These are phyloP conservation scores for Cylindroiulus punctatus DNA, from an alignment of 2,888 invertebrate genomes.

Conservation along the genomic window DNA sequence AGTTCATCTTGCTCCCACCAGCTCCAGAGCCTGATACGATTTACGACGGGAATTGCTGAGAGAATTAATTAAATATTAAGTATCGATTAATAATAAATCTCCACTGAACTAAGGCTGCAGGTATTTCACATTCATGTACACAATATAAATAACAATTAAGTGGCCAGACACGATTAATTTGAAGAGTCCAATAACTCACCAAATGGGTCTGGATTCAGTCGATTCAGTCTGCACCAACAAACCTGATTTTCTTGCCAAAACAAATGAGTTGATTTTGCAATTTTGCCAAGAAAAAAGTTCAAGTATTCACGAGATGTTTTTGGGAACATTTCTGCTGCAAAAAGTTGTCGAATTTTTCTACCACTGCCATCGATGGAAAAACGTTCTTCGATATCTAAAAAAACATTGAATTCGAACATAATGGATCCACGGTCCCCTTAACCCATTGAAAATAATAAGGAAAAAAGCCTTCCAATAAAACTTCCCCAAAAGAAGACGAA, in stretches of 20 bases:
- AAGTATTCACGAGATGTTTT: not conserved
- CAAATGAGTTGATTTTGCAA: no score
- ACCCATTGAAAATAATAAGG: conserved; percentile 19
- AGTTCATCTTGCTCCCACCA: no score
- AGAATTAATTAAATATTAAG: conserved; percentile 17
- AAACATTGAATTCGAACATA: conserved; percentile 17
- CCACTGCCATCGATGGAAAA: not conserved
- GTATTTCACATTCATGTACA: not conserved
- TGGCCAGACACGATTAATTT: conserved; percentile 12
- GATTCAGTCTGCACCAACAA: not conserved
- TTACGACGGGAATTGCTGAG: not conserved
- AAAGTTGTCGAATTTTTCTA: not conserved
- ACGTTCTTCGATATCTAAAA: not conserved
- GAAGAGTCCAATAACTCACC: not conserved
- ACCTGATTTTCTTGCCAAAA: not conserved
- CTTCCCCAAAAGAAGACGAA: not conserved
- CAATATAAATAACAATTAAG: conserved; percentile 33
- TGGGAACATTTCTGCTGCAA: not conserved
- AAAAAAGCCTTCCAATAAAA: not conserved
- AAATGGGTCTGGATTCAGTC: not conserved
- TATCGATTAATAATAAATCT: conserved; percentile 33
- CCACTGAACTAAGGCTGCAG: not conserved
- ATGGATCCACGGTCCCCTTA: not conserved
- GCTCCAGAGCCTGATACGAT: not conserved
- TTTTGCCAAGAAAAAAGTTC: not conserved